Conservation (phyloP, 1,140 invertebrate genomes). For the Drosophila ambigua region DNA sequence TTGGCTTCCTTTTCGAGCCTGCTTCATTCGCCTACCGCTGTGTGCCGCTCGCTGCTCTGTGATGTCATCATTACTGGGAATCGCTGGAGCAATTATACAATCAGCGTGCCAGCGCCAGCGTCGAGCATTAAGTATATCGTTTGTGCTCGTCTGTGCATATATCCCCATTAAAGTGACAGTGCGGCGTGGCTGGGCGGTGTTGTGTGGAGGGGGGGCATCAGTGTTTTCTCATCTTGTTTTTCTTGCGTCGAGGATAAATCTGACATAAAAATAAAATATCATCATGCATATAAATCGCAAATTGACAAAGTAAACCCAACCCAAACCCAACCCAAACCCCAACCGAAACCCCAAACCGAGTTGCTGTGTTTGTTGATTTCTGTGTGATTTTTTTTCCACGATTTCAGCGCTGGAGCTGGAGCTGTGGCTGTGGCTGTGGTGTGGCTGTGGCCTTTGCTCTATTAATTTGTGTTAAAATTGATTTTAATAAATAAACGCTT, state of each 20-base stretch:
- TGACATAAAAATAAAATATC: slow-evolving; percentile 26
- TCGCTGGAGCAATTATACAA: slow-evolving; percentile 52
- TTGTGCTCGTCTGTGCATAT: slow-evolving; percentile 8
- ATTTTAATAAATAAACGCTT: slow-evolving; percentile 61
- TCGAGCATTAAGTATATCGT: slow-evolving; percentile 18
- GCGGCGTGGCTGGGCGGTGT: too few species aligned
- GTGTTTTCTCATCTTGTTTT: slow-evolving; percentile 17
- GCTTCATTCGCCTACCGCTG: slow-evolving; percentile 4
- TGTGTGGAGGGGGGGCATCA: not conserved
- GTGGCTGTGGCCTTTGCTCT: slow-evolving; percentile 35
- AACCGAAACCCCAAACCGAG: not conserved
- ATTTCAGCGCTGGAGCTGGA: too few species aligned
- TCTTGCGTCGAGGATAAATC: slow-evolving; percentile 25
- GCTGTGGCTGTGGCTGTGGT: too few species aligned
- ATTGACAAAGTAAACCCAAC: slow-evolving; percentile 36
- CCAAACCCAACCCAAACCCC: not conserved
- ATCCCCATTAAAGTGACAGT: slow-evolving; percentile 33
- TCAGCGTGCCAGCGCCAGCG: slow-evolving; percentile 18
- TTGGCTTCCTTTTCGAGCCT: slow-evolving; percentile 13
- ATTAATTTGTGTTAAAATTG: slow-evolving; percentile 54
- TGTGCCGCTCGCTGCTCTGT: slow-evolving; percentile 9
- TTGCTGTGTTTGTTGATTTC: not conserved
- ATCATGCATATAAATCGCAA: slow-evolving; percentile 45
- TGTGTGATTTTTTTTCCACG: slow-evolving; percentile 28
- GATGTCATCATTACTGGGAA: slow-evolving; percentile 64